phyloP scores from a whole-genome alignment of 2,113 vertebrate species.

The Muntiacus muntjak region DNA sequence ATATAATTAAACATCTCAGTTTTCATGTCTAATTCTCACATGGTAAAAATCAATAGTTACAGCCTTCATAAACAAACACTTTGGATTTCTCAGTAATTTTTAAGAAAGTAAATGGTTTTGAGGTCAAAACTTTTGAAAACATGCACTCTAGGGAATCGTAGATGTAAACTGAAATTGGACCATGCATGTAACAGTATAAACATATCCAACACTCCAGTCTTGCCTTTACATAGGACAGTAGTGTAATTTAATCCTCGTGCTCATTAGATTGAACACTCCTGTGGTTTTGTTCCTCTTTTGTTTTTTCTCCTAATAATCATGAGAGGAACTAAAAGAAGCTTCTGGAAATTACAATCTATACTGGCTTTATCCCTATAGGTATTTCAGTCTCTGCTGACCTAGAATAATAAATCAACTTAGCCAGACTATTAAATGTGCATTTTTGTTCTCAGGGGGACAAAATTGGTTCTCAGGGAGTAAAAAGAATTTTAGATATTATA shows the following conservation, averaged over 20 bases:
- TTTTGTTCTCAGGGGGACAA: background rate
- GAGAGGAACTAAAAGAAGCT: slow-evolving; percentile 13
- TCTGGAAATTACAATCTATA: background rate
- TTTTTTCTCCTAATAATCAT: slow-evolving; percentile 15
- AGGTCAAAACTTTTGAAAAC: background rate
- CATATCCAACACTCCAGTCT: background rate
- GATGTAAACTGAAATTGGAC: background rate
- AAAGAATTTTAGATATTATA: background rate
- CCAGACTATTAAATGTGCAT: background rate
- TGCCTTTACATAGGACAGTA: background rate
- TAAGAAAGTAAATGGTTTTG: background rate
- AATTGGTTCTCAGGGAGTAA: background rate
- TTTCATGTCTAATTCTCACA: background rate
- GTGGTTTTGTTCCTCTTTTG: background rate
- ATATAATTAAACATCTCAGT: background rate
- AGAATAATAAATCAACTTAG: background rate
- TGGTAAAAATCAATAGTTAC: background rate
- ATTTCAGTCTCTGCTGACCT: slow-evolving; percentile 7
- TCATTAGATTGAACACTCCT: background rate
- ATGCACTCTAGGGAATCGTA: background rate
- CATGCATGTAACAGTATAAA: background rate
- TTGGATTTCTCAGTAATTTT: background rate
- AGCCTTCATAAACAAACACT: background rate
- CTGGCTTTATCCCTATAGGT: background rate
- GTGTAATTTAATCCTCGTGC: background rate